Percentiles rank a stretch among this genome's conserved stretches.
Evolutionary conservation across 2,113 vertebrate genomes (phyloP).

Genomic region (Engraulis encrasicolus): DNA sequence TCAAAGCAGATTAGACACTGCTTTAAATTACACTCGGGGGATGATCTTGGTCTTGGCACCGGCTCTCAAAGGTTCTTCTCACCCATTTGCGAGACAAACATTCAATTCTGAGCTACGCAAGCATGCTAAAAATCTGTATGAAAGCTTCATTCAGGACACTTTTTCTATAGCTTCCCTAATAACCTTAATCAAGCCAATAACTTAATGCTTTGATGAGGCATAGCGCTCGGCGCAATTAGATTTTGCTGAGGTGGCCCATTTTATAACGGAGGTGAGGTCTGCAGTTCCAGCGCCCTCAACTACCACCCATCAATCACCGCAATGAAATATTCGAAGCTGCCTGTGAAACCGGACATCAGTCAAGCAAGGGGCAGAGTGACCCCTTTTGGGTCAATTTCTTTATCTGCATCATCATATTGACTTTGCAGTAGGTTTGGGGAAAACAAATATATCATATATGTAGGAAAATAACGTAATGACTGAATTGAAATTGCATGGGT

Average conservation of each 20-base stretch:
- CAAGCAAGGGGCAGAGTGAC: conserved; percentile 62
- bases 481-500: no score
- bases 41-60: conserved; percentile 1
- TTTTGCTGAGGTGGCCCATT: conserved; percentile 73
- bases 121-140: not conserved
- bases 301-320: conserved; percentile 70
- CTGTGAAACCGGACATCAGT: conserved; percentile 63
- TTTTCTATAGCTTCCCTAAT: conserved; percentile 67
- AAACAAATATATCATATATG: no score
- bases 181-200: conserved; percentile 73
- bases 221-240: conserved; percentile 70
- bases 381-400: conserved; percentile 35
- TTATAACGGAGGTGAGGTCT: conserved; percentile 70
- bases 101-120: conserved; percentile 25
- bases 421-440: no score
- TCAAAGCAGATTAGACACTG: not conserved
- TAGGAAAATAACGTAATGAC: no score
- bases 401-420: no score
- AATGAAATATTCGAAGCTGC: conserved; percentile 68
- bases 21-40: not conserved
- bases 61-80: conserved; percentile 20
- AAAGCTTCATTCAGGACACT: not conserved
- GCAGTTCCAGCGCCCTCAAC: conserved; percentile 60
- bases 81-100: conserved; percentile 29
- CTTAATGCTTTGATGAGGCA: conserved; percentile 75